A percentile compares a stretch with the other conserved stretches of the same genome.
These are phyloP conservation scores for Tragopan temminckii DNA, from an alignment of 2,797 vertebrate genomes.

Conservation along the genomic window DNA sequence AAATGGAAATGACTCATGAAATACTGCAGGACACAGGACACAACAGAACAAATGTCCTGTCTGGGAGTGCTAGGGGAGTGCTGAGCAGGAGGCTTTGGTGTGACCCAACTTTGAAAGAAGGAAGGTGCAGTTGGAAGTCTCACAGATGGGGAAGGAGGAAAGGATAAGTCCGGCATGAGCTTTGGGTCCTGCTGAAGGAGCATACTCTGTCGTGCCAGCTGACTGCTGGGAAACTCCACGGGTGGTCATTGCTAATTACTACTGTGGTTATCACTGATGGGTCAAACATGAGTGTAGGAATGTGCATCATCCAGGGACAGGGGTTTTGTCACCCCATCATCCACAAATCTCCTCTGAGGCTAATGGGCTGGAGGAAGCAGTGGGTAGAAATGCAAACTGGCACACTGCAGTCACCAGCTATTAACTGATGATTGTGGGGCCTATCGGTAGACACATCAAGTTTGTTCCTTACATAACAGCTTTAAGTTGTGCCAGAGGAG, in stretches of 20 bases:
- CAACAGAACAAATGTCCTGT: background rate
- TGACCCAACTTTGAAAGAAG: background rate
- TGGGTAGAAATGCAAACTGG: background rate
- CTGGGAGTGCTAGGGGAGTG: background rate
- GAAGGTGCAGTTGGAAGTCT: background rate
- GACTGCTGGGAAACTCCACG: background rate
- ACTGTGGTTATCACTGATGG: background rate
- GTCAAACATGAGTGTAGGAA: background rate
- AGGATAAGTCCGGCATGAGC: background rate
- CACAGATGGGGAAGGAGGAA: background rate
- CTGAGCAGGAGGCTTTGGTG: background rate
- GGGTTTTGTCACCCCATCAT: background rate
- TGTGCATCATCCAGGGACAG: rapidly evolving
- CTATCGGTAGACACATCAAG: background rate
- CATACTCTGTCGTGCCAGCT: background rate
- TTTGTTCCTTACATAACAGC: background rate
- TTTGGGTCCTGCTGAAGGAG: background rate
- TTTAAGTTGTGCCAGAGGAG: no score
- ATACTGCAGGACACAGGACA: background rate
- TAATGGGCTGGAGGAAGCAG: background rate
- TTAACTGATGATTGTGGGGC: background rate
- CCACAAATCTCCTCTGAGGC: background rate
- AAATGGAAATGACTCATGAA: background rate
- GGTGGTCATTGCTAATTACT: background rate
- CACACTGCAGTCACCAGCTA: background rate